phyloP scores from a whole-genome alignment of 2,888 invertebrate genomes.

The Eledone cirrhosa region DNA sequence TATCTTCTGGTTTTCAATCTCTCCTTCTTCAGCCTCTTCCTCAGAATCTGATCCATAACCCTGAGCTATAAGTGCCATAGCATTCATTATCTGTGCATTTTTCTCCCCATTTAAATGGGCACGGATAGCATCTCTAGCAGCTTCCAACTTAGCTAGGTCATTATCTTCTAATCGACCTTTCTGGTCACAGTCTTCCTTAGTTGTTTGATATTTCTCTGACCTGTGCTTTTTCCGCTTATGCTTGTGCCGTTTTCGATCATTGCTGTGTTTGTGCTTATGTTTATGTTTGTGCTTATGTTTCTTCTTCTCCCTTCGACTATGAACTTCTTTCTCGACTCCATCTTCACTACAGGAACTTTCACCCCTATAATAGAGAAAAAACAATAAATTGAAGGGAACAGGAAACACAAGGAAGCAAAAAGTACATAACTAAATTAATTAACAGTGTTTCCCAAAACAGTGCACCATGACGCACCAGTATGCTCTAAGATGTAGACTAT shows the following conservation, averaged over 20 bases:
- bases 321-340: conserved; percentile 34
- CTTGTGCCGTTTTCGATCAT: conserved; percentile 45
- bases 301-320: conserved; percentile 50
- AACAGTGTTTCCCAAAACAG: too few relatives aligned
- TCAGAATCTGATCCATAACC: conserved; percentile 59
- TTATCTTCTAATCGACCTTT: conserved; percentile 44
- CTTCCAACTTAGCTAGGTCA: conserved; percentile 64
- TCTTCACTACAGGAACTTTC: conserved; percentile 44
- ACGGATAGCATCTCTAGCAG: conserved; percentile 62
- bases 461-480: too few relatives aligned
- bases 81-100: conserved; percentile 37
- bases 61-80: conserved; percentile 57
- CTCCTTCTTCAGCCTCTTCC: conserved; percentile 64
- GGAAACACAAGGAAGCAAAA: too few relatives aligned
- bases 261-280: conserved; percentile 76
- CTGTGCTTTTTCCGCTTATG: conserved; percentile 46
- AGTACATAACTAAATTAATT: too few relatives aligned
- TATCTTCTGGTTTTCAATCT: conserved; percentile 45
- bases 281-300: conserved; percentile 59
- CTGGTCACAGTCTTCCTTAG: conserved; percentile 30
- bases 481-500: too few relatives aligned
- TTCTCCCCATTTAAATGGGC: conserved; percentile 59
- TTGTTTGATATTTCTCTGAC: conserved; percentile 19
- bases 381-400: neutral
- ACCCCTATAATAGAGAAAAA: conserved; percentile 43